These are phyloP conservation scores for Xanthia icteritia DNA, from an alignment of 2,888 invertebrate species.

Conservation along the genomic window DNA sequence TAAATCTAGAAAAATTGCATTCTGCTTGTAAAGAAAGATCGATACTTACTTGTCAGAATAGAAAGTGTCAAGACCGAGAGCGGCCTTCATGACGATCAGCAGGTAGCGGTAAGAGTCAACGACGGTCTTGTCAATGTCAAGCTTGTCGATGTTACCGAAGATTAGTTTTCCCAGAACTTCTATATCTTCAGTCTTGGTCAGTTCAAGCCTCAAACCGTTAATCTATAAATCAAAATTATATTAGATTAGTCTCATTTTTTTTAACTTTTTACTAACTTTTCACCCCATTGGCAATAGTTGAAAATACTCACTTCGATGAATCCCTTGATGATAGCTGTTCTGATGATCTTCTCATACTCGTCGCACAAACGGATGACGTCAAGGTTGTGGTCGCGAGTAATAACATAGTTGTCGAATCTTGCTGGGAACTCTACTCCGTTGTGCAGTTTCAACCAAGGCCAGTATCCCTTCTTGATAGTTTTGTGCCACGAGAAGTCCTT, in stretches of 20 bases:
- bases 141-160: constrained; percentile 84
- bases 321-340: constrained; percentile 90
- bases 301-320: constrained; percentile 82
- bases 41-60: constrained; percentile 80
- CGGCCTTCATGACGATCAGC: constrained; percentile 89
- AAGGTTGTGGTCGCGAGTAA: constrained; percentile 78
- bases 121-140: constrained; percentile 77
- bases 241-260: background rate
- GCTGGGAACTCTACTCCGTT: constrained; percentile 90
- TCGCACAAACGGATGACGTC: constrained; percentile 78
- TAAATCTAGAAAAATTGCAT: background rate
- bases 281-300: background rate
- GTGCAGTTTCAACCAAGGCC: constrained; percentile 89
- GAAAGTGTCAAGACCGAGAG: constrained; percentile 82
- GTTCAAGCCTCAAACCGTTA: constrained; percentile 80
- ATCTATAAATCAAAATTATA: constrained; percentile 68
- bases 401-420: constrained; percentile 85
- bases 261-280: background rate
- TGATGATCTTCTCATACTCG: constrained; percentile 89
- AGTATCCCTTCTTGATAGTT: constrained; percentile 88
- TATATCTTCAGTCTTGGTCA: constrained; percentile 87
- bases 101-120: constrained; percentile 90
- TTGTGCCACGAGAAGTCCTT: constrained; percentile 85
- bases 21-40: background rate
- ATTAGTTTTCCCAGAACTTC: constrained; percentile 90